Evolutionary conservation across 2,888 invertebrate species (phyloP).

Genomic region (Acleris emargana): DNA sequence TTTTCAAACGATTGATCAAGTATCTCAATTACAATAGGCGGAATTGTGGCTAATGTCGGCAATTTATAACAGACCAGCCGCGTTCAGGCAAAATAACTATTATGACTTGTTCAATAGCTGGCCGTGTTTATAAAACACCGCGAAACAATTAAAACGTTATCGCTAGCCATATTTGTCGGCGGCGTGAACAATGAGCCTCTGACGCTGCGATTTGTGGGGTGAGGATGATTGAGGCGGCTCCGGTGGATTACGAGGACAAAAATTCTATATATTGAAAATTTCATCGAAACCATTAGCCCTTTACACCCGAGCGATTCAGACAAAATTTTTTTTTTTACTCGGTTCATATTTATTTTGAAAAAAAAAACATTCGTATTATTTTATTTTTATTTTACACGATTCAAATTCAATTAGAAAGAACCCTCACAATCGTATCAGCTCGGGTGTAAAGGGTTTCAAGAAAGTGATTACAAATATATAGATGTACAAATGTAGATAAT

Average conservation of each 20-base stretch:
- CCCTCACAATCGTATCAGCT: too few species aligned
- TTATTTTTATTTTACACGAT: too few species aligned
- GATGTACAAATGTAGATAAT: too few species aligned
- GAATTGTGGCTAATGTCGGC: constrained; percentile 36
- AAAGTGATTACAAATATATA: too few species aligned
- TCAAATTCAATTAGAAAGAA: too few species aligned
- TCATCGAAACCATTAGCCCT: not conserved
- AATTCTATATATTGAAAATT: not conserved
- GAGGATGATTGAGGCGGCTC: not conserved
- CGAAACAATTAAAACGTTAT: constrained; percentile 65
- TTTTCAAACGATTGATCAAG: constrained; percentile 45
- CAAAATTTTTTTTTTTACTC: too few species aligned
- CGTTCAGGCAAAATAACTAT: constrained; percentile 54
- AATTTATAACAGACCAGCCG: constrained; percentile 62
- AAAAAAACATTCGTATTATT: too few species aligned
- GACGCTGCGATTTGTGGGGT: constrained; percentile 16
- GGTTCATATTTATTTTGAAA: too few species aligned
- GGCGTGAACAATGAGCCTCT: constrained; percentile 39
- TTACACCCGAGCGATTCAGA: too few species aligned
- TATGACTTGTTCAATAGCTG: constrained; percentile 53
- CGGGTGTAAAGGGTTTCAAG: too few species aligned
- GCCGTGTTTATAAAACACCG: constrained; percentile 67
- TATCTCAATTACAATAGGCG: constrained; percentile 49
- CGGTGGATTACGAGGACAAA: too few species aligned
- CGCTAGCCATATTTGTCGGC: constrained; percentile 51